Percentiles rank a stretch among this genome's conserved stretches.
Conservation (phyloP, 2,113 vertebrate genomes). For the Motacilla tschutschensis region DNA sequence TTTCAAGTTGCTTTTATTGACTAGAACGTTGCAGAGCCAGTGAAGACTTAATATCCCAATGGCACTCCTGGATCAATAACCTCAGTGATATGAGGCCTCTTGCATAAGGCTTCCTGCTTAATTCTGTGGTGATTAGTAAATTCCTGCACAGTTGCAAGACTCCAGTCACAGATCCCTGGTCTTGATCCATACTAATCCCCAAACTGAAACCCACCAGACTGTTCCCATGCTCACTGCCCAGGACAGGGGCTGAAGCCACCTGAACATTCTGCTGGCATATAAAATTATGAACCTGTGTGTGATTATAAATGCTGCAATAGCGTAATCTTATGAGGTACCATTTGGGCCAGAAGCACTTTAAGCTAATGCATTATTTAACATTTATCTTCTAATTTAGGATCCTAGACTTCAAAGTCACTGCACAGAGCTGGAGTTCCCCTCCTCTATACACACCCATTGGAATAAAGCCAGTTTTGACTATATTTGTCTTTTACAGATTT, state of each 20-base stretch:
- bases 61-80: background rate
- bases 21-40: background rate
- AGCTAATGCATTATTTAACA: slow-evolving; percentile 17
- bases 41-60: background rate
- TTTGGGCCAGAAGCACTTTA: slow-evolving; percentile 8
- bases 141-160: background rate
- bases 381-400: slow-evolving; percentile 26
- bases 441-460: background rate
- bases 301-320: background rate
- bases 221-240: background rate
- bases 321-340: background rate
- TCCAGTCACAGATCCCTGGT: background rate
- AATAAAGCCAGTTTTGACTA: background rate
- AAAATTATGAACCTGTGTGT: background rate
- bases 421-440: background rate
- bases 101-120: background rate
- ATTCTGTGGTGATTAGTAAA: background rate
- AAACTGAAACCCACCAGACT: background rate
- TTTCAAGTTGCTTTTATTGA: background rate
- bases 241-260: background rate
- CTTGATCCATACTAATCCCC: background rate
- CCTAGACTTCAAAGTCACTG: background rate
- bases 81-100: background rate
- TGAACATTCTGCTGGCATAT: background rate
- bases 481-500: background rate